Percentiles rank a stretch among this genome's conserved stretches.
phyloP scores from a whole-genome alignment of 2,797 vertebrate genomes.

The Ptychadena robeensis region DNA sequence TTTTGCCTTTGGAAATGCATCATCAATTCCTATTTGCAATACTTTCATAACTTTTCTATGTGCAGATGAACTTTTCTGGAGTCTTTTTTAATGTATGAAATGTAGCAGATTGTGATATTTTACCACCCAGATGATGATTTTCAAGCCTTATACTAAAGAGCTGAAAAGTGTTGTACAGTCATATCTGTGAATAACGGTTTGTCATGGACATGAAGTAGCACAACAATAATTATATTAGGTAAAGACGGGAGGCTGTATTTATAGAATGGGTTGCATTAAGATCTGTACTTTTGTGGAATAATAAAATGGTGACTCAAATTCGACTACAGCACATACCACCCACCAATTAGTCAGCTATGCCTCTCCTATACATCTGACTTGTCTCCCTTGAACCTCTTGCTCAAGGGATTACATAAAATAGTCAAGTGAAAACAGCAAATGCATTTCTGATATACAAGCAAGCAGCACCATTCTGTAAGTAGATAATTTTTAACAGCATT shows the following conservation, averaged over 20 bases:
- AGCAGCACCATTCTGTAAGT: conserved; percentile 55
- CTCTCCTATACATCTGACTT: conserved; percentile 54
- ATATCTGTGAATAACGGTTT: conserved; percentile 42
- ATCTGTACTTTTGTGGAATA: conserved; percentile 54
- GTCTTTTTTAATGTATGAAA: not conserved
- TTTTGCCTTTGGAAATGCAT: too few relatives aligned
- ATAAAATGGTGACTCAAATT: conserved; percentile 55
- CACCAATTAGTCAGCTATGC: conserved; percentile 60
- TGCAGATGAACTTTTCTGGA: too few relatives aligned
- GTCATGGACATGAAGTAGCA: conserved; percentile 9
- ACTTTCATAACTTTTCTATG: too few relatives aligned
- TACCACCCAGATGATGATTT: not conserved
- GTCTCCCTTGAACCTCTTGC: conserved; percentile 43
- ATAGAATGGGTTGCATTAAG: conserved; percentile 25
- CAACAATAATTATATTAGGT: conserved; percentile 39
- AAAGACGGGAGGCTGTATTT: conserved; percentile 34
- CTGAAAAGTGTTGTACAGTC: conserved; percentile 27
- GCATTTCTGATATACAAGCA: conserved; percentile 31
- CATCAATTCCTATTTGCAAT: too few relatives aligned
- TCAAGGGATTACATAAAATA: conserved; percentile 46
- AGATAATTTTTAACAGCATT: conserved; percentile 23
- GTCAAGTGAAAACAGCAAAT: conserved; percentile 31
- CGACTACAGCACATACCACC: conserved; percentile 26
- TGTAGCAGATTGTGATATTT: conserved; percentile 19
- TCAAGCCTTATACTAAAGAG: conserved; percentile 30